A percentile compares a stretch with the other conserved stretches of the same genome.
Conservation (phyloP, 2,797 vertebrate species). For the Myoxocephalus aenaeus region DNA sequence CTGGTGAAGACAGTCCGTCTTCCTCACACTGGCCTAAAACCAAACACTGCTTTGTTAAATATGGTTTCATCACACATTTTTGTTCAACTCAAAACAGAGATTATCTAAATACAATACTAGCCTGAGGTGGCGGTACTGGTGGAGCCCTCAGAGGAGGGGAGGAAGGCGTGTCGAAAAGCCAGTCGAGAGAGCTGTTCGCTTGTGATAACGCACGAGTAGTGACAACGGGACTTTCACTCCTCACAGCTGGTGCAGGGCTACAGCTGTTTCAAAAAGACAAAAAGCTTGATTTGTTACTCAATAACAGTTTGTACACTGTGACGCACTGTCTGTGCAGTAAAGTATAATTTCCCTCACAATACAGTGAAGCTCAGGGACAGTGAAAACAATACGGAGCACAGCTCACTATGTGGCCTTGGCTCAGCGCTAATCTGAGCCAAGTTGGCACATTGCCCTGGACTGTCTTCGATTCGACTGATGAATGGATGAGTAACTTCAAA, state of each 20-base stretch:
- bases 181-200: constrained; percentile 66
- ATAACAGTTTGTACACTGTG: not conserved
- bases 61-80: not conserved
- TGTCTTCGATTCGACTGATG: not conserved
- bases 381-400: not conserved
- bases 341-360: not conserved
- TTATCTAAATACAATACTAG: not conserved
- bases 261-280: constrained; percentile 23
- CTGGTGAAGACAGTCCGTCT: accelerated
- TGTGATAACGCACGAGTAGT: not conserved
- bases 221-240: not conserved
- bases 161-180: constrained; percentile 62
- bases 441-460: not conserved
- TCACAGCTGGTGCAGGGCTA: not conserved
- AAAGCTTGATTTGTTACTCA: not conserved
- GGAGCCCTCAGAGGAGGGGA: constrained; percentile 21
- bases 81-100: not conserved
- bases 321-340: not conserved
- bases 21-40: constrained; percentile 50
- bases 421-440: not conserved
- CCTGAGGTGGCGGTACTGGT: constrained; percentile 29
- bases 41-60: not conserved
- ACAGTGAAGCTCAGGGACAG: not conserved
- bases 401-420: not conserved
- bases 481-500: not conserved